These are phyloP conservation scores for Torymus auratus DNA, from an alignment of 2,888 invertebrate species.

Conservation along the genomic window DNA sequence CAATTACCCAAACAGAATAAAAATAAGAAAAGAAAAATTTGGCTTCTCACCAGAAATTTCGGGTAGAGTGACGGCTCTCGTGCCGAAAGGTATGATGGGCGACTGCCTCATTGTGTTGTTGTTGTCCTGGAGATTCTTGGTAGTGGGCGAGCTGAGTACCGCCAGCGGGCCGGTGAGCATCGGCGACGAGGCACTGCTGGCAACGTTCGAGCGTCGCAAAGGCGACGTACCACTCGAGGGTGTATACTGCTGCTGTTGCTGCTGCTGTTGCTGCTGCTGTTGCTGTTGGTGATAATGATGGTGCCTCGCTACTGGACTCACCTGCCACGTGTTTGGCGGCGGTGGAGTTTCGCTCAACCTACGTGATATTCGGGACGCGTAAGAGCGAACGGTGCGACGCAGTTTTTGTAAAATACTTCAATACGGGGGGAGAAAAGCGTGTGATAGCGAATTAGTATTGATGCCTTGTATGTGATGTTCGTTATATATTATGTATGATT, in stretches of 20 bases:
- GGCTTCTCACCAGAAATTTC: slow-evolving; percentile 77
- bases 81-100: slow-evolving; percentile 82
- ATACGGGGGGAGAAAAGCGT: too few species aligned
- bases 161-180: slow-evolving; percentile 81
- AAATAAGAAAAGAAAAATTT: too few species aligned
- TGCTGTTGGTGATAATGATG: too few species aligned
- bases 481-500: too few species aligned
- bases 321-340: slow-evolving; percentile 89
- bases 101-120: slow-evolving; percentile 80
- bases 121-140: slow-evolving; percentile 81
- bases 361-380: too few species aligned
- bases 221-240: slow-evolving; percentile 81
- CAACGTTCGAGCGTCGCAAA: slow-evolving; percentile 80
- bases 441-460: too few species aligned
- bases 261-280: too few species aligned
- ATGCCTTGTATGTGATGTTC: too few species aligned
- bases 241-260: too few species aligned
- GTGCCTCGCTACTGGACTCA: slow-evolving; percentile 83
- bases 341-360: slow-evolving; percentile 83
- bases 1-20: background rate
- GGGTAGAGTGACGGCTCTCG: slow-evolving; percentile 83
- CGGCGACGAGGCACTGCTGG: slow-evolving; percentile 78
- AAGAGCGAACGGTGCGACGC: too few species aligned
- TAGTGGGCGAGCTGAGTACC: slow-evolving; percentile 83
- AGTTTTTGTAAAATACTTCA: too few species aligned